These are phyloP conservation scores for Leptodirus hochenwartii DNA, from an alignment of 2,888 invertebrate genomes.

Conservation along the genomic window DNA sequence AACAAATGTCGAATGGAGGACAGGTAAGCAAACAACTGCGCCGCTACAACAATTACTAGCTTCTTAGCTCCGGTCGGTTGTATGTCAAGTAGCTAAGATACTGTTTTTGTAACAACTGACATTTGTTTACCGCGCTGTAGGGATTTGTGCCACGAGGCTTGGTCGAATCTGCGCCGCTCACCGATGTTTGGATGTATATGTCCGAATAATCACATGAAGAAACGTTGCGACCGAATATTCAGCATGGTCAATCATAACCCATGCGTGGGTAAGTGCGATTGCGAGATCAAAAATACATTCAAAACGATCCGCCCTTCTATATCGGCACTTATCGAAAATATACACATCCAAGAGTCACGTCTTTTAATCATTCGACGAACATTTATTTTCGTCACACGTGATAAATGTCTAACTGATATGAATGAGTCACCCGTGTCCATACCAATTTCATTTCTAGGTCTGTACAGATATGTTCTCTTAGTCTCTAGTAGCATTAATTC, in stretches of 20 bases:
- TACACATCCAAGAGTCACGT: background rate
- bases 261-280: slow-evolving; percentile 65
- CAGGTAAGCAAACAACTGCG: slow-evolving; percentile 34
- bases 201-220: slow-evolving; percentile 81
- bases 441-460: too few relatives aligned
- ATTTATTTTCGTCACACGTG: too few relatives aligned
- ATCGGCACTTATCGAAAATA: background rate
- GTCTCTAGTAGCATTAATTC: too few relatives aligned
- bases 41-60: too few relatives aligned
- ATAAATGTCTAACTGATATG: too few relatives aligned
- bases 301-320: too few relatives aligned
- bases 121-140: slow-evolving; percentile 29
- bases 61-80: too few relatives aligned
- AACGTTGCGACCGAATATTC: slow-evolving; percentile 77
- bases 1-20: slow-evolving; percentile 80
- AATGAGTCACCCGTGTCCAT: too few relatives aligned
- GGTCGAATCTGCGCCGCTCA: slow-evolving; percentile 70
- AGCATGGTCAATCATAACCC: slow-evolving; percentile 83
- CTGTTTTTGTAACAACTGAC: background rate
- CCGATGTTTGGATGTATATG: slow-evolving; percentile 89
- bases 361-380: too few relatives aligned
- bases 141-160: slow-evolving; percentile 70
- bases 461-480: too few relatives aligned
- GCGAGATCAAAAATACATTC: too few relatives aligned
- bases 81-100: too few relatives aligned